Base-by-base conservation (phyloP, 2,888 invertebrate genomes). In the Drosophila demipolita region DNA sequence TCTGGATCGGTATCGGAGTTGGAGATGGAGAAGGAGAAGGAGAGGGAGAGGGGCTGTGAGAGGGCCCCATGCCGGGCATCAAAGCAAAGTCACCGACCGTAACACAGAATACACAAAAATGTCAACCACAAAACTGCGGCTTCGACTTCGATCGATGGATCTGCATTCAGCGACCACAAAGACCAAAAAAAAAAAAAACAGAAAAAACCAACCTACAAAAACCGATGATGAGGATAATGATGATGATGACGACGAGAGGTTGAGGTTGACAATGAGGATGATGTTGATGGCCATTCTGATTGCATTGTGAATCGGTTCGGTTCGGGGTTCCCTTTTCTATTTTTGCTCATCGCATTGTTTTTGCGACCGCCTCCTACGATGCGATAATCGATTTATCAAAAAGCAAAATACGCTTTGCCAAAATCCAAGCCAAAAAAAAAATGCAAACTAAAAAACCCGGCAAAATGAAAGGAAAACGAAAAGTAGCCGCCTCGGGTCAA, bases 371-470 rank as follows among this genome's bases (percentile, higher is more conserved):
- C 87, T 84, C 87, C 86, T 86, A 80, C 80, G 81, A 86, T 83
- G 89, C 83, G 83, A 82, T 91, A 91, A 90, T 90, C 90, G 91
- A 91, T 91, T 91, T 91, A 90, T 90, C 84, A 91, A 91, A 86
- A 80, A 66, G 60, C 70, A 75, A 80, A 84, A 87, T 83, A 70
- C 82, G 86, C 77, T 85, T 87, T 82, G 86, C 75, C 58, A 73
- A 80, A 81, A 80, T 65, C 55, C 38, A 48, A 7, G 40, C 8
- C 15, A 78, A 57, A 5, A 35, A 12, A 35, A 36, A 36, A 36
- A 12, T 8, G 12, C 8, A 15, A 45, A 15, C 45, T 45, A 15
- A 67, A 64, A 50, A 59, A 33, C n/a, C n/a, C 26, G 45, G 33
- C 20, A 35, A 49, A 40, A 67, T 62, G 62, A 70, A 69, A 57